These are phyloP conservation scores for Anguilla japonica DNA, from an alignment of 2,113 vertebrate genomes.

Conservation along the genomic window DNA sequence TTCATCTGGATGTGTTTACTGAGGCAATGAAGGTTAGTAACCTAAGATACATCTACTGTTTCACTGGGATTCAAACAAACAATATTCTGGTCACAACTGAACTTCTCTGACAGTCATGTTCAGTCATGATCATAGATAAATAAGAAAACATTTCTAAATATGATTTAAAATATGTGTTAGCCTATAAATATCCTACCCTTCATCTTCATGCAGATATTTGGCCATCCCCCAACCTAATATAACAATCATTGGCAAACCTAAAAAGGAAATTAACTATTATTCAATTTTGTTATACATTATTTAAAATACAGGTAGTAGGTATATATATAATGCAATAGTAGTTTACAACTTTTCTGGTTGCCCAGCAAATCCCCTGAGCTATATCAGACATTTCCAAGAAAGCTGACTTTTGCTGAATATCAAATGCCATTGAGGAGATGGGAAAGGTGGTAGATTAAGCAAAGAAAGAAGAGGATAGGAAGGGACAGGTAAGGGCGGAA, in stretches of 20 bases:
- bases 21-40: background rate
- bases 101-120: background rate
- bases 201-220: constrained; percentile 82
- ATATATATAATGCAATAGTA: background rate
- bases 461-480: background rate
- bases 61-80: background rate
- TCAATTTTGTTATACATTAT: background rate
- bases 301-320: background rate
- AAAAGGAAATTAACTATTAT: constrained; percentile 12
- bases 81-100: background rate
- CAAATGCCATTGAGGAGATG: background rate
- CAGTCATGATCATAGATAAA: background rate
- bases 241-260: constrained; percentile 78
- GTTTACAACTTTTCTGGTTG: too few relatives aligned
- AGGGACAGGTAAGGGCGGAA: background rate
- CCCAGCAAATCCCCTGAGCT: too few relatives aligned
- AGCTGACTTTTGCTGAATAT: background rate
- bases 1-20: too few relatives aligned
- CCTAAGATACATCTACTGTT: background rate
- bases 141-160: background rate
- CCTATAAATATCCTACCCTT: constrained; percentile 71
- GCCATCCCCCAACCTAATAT: constrained; percentile 78
- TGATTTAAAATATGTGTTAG: background rate
- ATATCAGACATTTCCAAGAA: too few relatives aligned
- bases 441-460: background rate